Evolutionary conservation across 2,113 vertebrate genomes (phyloP).

Genomic region (Andinoacara biseriatus): DNA sequence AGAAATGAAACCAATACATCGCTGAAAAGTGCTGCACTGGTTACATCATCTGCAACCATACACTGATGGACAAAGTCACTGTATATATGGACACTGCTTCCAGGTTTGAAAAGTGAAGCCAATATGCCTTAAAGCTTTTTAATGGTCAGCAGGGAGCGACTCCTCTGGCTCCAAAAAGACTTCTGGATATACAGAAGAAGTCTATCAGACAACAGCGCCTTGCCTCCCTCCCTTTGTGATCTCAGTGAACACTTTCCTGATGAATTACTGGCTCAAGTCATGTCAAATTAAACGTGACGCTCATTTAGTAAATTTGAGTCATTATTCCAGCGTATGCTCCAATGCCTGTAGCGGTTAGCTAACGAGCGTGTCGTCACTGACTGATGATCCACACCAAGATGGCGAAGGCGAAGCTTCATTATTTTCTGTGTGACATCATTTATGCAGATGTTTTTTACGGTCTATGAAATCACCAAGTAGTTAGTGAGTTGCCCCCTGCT

Average conservation of each 20-base stretch:
- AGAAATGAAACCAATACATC: not conserved
- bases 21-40: not conserved
- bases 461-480: rapidly evolving
- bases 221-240: rapidly evolving
- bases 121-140: not conserved
- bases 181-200: not conserved
- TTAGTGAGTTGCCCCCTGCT: not conserved
- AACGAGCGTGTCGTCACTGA: not conserved
- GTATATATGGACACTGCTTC: not conserved
- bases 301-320: not conserved
- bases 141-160: not conserved
- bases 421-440: not conserved
- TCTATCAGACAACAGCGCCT: not conserved
- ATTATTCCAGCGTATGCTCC: not conserved
- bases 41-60: not conserved
- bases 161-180: too few species aligned
- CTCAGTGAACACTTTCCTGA: not conserved
- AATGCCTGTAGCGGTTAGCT: not conserved
- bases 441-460: rapidly evolving
- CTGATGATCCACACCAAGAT: too few species aligned
- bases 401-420: too few species aligned
- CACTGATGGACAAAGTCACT: not conserved
- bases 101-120: not conserved
- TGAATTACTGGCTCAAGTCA: not conserved
- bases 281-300: not conserved